Percentiles rank a stretch among this genome's conserved stretches.
Evolutionary conservation across 2,113 vertebrate genomes (phyloP).

Genomic region (Brienomyrus brachyistius): DNA sequence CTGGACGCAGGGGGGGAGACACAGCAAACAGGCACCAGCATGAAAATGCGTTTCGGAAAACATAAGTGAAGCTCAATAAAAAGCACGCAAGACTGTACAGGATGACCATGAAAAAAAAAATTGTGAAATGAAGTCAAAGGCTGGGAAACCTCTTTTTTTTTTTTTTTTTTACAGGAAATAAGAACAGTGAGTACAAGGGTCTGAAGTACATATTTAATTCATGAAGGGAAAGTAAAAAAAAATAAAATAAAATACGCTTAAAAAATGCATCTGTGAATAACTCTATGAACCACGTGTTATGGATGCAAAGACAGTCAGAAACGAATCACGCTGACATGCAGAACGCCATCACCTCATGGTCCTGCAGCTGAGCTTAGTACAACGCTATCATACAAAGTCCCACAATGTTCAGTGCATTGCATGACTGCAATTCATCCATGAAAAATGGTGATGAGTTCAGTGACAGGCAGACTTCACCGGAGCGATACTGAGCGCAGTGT

Average conservation of each 20-base stretch:
- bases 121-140: background rate
- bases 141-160: too few relatives aligned
- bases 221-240: constrained; percentile 9
- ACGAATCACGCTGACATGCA: background rate
- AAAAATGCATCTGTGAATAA: constrained; percentile 12
- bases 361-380: background rate
- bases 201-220: constrained; percentile 43
- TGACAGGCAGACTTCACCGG: background rate
- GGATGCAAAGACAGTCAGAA: background rate
- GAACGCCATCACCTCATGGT: background rate
- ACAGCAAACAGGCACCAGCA: background rate
- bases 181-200: constrained; percentile 20
- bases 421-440: background rate
- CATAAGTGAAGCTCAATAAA: background rate
- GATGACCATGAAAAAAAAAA: background rate
- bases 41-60: background rate
- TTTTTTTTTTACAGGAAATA: background rate
- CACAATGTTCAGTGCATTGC: background rate
- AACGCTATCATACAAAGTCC: background rate
- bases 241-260: constrained; percentile 14
- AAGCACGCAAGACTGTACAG: background rate
- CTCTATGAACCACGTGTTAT: constrained; percentile 19
- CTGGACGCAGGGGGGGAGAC: background rate
- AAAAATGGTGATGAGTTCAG: background rate
- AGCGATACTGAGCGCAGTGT: background rate